A percentile compares a stretch with the other conserved stretches of the same genome.
Conservation (phyloP, 2,797 vertebrate species). For the Acanthiza pusilla region DNA sequence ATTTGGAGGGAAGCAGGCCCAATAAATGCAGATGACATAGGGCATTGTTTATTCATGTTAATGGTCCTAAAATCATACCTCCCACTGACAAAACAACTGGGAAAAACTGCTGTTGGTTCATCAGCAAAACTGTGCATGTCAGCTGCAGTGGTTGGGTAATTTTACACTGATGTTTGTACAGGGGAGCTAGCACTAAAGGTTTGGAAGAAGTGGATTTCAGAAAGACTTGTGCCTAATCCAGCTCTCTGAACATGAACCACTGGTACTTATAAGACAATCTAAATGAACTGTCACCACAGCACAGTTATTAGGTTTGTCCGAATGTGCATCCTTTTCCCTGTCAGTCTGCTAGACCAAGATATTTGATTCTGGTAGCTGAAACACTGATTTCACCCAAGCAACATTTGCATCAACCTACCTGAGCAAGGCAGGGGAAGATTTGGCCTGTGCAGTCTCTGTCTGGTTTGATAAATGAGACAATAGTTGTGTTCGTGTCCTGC, state of each 20-base stretch:
- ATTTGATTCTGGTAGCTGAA: neutral
- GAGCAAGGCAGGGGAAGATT: neutral
- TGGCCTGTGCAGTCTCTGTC: neutral
- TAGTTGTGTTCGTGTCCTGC: neutral
- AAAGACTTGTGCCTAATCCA: neutral
- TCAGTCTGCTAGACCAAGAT: neutral
- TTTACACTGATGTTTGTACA: neutral
- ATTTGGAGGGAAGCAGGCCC: neutral
- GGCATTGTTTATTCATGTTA: slow-evolving; percentile 12
- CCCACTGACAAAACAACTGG: neutral
- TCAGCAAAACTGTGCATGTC: neutral
- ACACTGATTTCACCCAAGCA: neutral
- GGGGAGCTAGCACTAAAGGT: neutral
- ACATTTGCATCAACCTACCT: neutral
- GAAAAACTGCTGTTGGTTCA: neutral
- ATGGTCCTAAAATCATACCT: neutral
- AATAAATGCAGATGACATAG: neutral
- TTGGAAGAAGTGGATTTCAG: neutral
- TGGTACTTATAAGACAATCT: neutral
- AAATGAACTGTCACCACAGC: neutral
- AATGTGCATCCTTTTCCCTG: neutral
- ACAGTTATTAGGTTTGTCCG: neutral
- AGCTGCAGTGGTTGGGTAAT: neutral
- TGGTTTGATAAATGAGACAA: neutral
- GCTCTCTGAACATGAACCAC: neutral